Evolutionary conservation across 2,888 invertebrate genomes (phyloP), one percentile per base, ranked within the genome.

Genomic region (Poecilus cupreus): DNA sequence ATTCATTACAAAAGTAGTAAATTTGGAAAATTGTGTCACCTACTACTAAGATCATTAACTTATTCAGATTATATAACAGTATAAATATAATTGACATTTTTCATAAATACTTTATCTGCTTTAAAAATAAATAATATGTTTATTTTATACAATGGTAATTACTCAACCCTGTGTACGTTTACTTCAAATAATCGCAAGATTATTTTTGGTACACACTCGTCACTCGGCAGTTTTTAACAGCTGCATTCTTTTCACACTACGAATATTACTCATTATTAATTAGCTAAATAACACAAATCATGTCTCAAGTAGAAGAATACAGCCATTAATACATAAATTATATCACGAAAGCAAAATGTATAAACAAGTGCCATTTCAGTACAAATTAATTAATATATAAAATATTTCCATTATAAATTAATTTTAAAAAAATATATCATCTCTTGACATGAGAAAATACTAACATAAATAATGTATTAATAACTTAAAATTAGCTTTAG

Each of bases 1-100:
- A 20, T 54, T 11, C 20, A 20, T 51, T 54, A 54, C 11, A 54
- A 54, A 54, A 54, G 54, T 54, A 54, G 22, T 22, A 60, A 60
- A 60, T 26, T n/a, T 60, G 24, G 60, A 60, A 60, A 60, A 60
- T 26, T 60, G 24, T 26, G 24, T 60, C 26, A 22, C 51, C 18
- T 24, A 24, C 22, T 60, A 57, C 22, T 57, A 57, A 51, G 18
- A 51, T n/a, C n/a, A n/a, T 51, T 51, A 49, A 5, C 20, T 54
- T 32, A 32, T 32, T 32, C 32, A 32, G 32, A 32, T n/a, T n/a
- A n/a, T 32, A 32, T n/a, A 39, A 39, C 10, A 39, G n/a, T 39
- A 39, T n/a, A 43, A n/a, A 43, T 43, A 60, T 60, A 60, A 60
- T 60, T 60, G 60, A 60, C 60, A 16, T 26, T 24, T 57, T 24